These are phyloP conservation scores for Apis florea DNA, from an alignment of 1,140 invertebrate genomes.

Conservation along the genomic window DNA sequence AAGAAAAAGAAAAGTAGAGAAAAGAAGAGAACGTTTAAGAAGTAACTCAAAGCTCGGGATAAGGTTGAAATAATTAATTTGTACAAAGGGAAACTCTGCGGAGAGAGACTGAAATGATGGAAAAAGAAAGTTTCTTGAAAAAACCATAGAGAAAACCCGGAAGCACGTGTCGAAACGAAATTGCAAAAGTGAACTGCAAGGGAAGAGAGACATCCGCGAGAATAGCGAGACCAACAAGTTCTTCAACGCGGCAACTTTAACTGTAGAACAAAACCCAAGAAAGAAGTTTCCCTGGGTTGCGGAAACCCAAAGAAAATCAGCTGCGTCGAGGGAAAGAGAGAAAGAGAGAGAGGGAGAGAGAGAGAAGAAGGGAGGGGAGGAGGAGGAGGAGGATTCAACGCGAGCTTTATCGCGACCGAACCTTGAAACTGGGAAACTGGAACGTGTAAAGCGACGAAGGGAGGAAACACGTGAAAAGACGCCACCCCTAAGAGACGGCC, in stretches of 20 bases:
- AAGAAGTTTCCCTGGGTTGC: not conserved
- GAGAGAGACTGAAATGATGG: not conserved
- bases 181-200: not conserved
- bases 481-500: no score
- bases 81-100: not conserved
- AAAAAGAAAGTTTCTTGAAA: not conserved
- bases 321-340: no score
- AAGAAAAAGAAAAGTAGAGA: no score
- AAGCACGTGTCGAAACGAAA: not conserved
- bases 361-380: no score
- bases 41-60: not conserved
- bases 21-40: conserved; percentile 7
- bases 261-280: no score
- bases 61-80: conserved; percentile 4
- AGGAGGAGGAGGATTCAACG: no score
- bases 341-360: no score
- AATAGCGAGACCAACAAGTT: not conserved
- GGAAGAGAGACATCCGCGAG: not conserved
- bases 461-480: no score
- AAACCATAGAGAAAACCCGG: not conserved
- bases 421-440: no score
- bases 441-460: no score
- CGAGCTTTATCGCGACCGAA: no score
- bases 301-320: no score
- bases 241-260: not conserved